These are phyloP conservation scores for Ctenochaetus hawaiiensis DNA, from an alignment of 2,797 vertebrate genomes.

Conservation along the genomic window DNA sequence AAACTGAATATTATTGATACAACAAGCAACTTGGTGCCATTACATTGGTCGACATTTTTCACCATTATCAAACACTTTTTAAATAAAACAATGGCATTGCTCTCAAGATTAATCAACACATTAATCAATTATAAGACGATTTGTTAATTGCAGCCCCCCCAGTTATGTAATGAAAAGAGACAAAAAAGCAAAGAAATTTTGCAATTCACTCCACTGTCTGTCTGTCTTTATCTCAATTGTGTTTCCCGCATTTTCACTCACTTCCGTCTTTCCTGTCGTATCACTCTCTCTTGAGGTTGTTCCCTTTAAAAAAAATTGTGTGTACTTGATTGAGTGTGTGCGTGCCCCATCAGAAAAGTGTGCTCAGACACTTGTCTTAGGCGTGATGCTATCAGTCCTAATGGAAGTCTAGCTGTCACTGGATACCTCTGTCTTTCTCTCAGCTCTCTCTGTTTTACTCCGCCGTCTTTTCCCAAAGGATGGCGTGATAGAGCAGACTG, in stretches of 20 bases:
- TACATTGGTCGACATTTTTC: not conserved
- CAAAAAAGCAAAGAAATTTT: not conserved
- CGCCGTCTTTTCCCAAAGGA: slow-evolving; percentile 69
- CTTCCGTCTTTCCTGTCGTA: slow-evolving; percentile 18
- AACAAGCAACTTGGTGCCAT: not conserved
- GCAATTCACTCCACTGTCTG: slow-evolving; percentile 29
- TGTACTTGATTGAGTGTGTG: slow-evolving; percentile 43
- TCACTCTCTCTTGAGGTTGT: slow-evolving; percentile 28
- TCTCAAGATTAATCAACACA: not conserved
- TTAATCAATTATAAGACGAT: not conserved
- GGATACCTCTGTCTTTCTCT: slow-evolving; percentile 75
- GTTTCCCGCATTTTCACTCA: slow-evolving; percentile 25
- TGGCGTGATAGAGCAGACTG: slow-evolving; percentile 71
- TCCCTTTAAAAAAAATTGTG: slow-evolving; percentile 9
- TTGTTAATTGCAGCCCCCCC: not conserved
- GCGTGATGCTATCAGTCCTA: slow-evolving; percentile 75
- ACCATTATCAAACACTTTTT: not conserved
- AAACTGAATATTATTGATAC: not conserved
- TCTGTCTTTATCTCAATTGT: slow-evolving; percentile 37
- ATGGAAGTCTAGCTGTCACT: slow-evolving; percentile 76
- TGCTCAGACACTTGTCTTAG: slow-evolving; percentile 67
- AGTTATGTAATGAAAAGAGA: slow-evolving; percentile 15
- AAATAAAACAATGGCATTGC: not conserved
- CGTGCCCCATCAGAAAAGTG: slow-evolving; percentile 55
- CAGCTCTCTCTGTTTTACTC: slow-evolving; percentile 74